Evolutionary conservation across 2,113 vertebrate species (phyloP).

Genomic region (Regulus satrapa): DNA sequence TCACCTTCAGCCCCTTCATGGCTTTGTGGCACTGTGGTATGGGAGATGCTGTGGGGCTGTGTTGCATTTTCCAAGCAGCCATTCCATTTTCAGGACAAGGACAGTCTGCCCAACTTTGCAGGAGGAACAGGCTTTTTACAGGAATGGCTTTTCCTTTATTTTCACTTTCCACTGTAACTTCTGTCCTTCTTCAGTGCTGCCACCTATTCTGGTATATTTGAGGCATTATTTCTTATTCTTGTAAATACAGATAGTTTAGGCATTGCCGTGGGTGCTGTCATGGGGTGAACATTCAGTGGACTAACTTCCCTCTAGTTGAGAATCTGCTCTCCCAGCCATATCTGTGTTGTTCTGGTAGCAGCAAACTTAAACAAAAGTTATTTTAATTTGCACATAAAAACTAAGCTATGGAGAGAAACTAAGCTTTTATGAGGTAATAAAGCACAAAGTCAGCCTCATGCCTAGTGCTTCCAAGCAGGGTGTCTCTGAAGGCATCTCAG

Average conservation of each 20-base stretch:
- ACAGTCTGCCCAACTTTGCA: not conserved
- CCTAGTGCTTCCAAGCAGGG: not conserved
- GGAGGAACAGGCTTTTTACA: not conserved
- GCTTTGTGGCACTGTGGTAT: not conserved
- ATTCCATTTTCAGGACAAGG: not conserved
- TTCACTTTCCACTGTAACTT: not conserved
- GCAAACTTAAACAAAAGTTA: not conserved
- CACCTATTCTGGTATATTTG: not conserved
- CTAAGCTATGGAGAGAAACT: not conserved
- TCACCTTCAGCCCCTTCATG: not conserved
- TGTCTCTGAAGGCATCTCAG: slow-evolving; percentile 29
- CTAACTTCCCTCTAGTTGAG: not conserved
- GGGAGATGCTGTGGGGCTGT: not conserved
- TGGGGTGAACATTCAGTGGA: not conserved
- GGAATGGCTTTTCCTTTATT: not conserved
- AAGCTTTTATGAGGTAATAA: not conserved
- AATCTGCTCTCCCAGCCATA: not conserved
- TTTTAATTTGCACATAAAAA: not conserved
- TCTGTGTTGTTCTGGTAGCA: not conserved
- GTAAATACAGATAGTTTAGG: not conserved
- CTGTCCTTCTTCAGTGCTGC: not conserved
- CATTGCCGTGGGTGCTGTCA: not conserved
- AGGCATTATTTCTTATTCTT: not conserved
- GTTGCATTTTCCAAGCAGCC: not conserved
- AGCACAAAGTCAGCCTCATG: not conserved